Base-by-base conservation (phyloP, 2,113 vertebrate species). In the Globicephala melas region DNA sequence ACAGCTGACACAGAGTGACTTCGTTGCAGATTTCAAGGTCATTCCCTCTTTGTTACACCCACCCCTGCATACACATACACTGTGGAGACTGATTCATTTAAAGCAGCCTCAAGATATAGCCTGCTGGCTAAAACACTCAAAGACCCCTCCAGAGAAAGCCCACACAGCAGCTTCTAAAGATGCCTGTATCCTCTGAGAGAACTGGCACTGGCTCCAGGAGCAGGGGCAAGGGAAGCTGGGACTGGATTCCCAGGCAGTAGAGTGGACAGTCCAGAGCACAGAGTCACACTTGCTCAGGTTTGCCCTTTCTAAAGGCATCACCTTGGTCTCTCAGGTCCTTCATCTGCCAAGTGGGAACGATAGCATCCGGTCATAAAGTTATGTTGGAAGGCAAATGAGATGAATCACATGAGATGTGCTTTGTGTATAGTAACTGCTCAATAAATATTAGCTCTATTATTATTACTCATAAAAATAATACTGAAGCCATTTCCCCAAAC, bases 1-100 rank as follows among this genome's bases (percentile, higher is more conserved):
- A 88, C 95, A 95, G 83, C 62, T 62, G 93, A 97, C 70, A 82
- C 83, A 91, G 88, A 79, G 36, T 14, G 5, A 93, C 63, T 94
- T 95, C 76, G 82, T 8, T 90, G 80, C 58, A 81, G 9, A 76
- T 77, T 93, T 92, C 82, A 96, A 97, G 94, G 93, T 89, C 89
- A 83, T 17, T 71, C 36, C 28, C 23, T 41, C 65, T 95, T 68
- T 82, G 71, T 93, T 77, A n/a, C 25, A 25, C 28, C 25, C 3
- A 38, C 17, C 58, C 15, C 58, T 8, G 11, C 58, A 36, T 28
- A 44, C 36, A 31, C 85, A 67, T 68, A 62, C 3, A 33, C 36
- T 65, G 8, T 28, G 18, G 41, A 83, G 50, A 77, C 33, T 53
- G 41, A n/a, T n/a, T 79, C 55, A 44, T n/a, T 67, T 0, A 10